phyloP scores from a whole-genome alignment of 2,797 vertebrate genomes.

The Leuciscus waleckii region DNA sequence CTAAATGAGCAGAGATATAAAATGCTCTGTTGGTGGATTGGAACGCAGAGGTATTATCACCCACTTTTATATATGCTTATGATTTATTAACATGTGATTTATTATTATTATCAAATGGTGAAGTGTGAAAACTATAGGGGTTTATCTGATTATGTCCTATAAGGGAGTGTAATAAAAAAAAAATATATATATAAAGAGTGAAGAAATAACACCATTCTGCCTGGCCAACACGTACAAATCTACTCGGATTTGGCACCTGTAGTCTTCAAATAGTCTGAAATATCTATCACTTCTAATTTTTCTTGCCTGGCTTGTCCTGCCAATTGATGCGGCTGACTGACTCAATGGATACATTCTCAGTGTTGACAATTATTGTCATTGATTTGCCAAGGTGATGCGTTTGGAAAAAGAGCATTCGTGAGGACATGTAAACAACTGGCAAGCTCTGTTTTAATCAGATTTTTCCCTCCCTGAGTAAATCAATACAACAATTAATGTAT shows the following conservation, averaged over 20 bases:
- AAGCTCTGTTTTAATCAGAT: conserved; percentile 64
- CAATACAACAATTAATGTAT: conserved; percentile 61
- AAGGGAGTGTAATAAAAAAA: not conserved
- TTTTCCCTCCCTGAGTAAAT: conserved; percentile 53
- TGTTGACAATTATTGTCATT: conserved; percentile 55
- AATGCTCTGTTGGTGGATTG: conserved; percentile 62
- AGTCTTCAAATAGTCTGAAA: conserved; percentile 16
- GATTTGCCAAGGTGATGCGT: conserved; percentile 62
- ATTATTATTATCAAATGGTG: conserved; percentile 8
- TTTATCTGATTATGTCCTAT: conserved; percentile 12
- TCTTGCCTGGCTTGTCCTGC: conserved; percentile 22
- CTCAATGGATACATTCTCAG: conserved; percentile 24
- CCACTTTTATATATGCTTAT: conserved; percentile 54
- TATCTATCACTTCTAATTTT: conserved; percentile 28
- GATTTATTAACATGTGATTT: conserved; percentile 46
- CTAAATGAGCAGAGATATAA: conserved; percentile 65
- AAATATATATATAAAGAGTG: not conserved
- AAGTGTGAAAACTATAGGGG: conserved; percentile 13
- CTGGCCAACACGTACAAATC: not conserved
- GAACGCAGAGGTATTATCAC: conserved; percentile 57
- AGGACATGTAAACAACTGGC: conserved; percentile 61
- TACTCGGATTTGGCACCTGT: conserved; percentile 7
- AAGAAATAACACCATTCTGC: not conserved
- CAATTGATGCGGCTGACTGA: conserved; percentile 22
- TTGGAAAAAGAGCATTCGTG: conserved; percentile 44